Evolutionary conservation across 1,140 invertebrate species (phyloP), one percentile per base, ranked within the genome.

Genomic region (Brachionus koreanus): DNA sequence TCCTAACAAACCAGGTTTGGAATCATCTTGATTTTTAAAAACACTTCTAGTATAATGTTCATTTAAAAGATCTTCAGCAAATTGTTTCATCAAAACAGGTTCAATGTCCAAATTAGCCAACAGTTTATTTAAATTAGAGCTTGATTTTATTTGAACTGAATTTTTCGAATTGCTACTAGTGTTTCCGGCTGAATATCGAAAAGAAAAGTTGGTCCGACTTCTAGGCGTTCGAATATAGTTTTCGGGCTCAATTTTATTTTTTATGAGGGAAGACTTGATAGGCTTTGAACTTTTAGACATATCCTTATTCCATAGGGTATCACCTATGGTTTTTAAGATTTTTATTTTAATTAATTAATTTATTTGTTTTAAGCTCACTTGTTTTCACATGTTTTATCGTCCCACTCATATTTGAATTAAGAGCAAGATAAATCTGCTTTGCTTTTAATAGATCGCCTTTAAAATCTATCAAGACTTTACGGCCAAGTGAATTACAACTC

Each of bases 361-460:
- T 25, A 23, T 23, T 10, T 23, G 1, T 19, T 1, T 12, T 79
- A 12, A 29, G 19, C 39, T 61, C 61, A 79, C 76, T 79, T 43
- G 76, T 61, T 61, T 79, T 79, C 2, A 65, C 49, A 43, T 79
- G 76, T n/a, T 39, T 65, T 3, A 79, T 79, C 42, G 76, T 33
- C 7, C 35, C 25, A 52, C 76, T 65, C 33, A 61, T 39, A 43
- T 61, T 79, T 2, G 76, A 61, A 19, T 79, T 79, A 9, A 79
- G 25, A 19, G 37, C 33, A 37, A 61, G 13, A 57, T 39, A 65
- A 10, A 79, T 79, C 23, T 65, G 76, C 12, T 43, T 79, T 29
- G 76, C 61, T 79, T 79, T 79, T 19, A 79, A 19, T n/a, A 79
- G 25, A 43, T 79, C 76, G 19, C 76, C 76, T 37, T 65, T 79